A percentile compares a stretch with the other conserved stretches of the same genome.
Evolutionary conservation across 2,113 vertebrate species (phyloP).

Genomic region (Zapus hudsonius): DNA sequence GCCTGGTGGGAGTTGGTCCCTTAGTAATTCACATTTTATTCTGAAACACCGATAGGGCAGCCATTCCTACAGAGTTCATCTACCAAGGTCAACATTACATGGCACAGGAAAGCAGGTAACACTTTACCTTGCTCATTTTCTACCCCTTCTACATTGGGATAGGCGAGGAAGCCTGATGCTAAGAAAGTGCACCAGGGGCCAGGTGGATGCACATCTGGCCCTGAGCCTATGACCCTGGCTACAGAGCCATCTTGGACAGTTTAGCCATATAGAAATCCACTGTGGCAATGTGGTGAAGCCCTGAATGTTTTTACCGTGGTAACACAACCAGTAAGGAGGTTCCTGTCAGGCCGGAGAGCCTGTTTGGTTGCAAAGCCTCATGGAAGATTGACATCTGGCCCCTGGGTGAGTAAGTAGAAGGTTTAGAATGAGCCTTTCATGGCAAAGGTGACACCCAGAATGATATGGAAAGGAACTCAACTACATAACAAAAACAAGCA

Average conservation of each 20-base stretch:
- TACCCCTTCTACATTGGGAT: no score
- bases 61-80: not conserved
- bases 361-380: not conserved
- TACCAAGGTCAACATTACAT: not conserved
- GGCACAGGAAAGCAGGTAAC: not conserved
- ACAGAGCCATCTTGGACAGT: not conserved
- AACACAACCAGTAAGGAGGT: not conserved
- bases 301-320: not conserved
- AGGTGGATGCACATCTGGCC: not conserved
- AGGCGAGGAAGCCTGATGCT: not conserved
- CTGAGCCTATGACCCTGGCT: not conserved
- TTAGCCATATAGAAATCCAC: not conserved
- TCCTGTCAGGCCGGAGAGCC: not conserved
- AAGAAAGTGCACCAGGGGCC: fast-evolving
- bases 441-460: not conserved
- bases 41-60: not conserved
- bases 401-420: not conserved
- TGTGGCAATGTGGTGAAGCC: not conserved
- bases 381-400: not conserved
- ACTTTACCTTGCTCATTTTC: no score
- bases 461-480: not conserved
- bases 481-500: not conserved
- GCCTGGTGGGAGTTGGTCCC: no score
- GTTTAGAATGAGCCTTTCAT: not conserved
- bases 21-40: no score